Evolutionary conservation across 2,797 vertebrate species (phyloP).

Genomic region (Tarsius wallacei): DNA sequence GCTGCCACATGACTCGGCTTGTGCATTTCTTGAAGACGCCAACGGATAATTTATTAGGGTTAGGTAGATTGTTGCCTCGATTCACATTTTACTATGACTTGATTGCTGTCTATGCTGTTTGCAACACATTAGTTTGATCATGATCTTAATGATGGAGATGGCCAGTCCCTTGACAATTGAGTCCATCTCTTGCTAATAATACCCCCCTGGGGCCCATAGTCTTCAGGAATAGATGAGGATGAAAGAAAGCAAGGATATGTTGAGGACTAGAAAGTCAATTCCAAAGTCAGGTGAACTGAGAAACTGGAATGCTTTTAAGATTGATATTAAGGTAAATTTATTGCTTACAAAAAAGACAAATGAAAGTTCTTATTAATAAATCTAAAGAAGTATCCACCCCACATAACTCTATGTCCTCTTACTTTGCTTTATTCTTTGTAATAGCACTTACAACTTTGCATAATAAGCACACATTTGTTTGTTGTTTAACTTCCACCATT

Average conservation of each 20-base stretch:
- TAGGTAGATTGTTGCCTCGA: not conserved
- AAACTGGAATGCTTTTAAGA: not conserved
- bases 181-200: not conserved
- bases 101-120: not conserved
- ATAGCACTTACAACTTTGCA: not conserved
- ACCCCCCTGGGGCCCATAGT: not conserved
- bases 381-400: not conserved
- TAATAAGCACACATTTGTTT: not conserved
- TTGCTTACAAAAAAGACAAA: not conserved
- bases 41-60: not conserved
- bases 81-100: conserved; percentile 48
- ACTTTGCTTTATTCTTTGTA: conserved; percentile 23
- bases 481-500: not conserved
- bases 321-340: conserved; percentile 4
- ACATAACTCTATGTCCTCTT: not conserved
- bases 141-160: not conserved
- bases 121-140: not conserved
- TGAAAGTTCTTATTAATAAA: conserved; percentile 14
- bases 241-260: not conserved
- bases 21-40: not conserved
- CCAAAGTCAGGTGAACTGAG: conserved; percentile 13
- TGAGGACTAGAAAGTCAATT: not conserved
- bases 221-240: not conserved
- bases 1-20: not conserved
- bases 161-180: not conserved